Evolutionary conservation across 2,888 invertebrate genomes (phyloP).

Genomic region (Clepsis dumicolana): DNA sequence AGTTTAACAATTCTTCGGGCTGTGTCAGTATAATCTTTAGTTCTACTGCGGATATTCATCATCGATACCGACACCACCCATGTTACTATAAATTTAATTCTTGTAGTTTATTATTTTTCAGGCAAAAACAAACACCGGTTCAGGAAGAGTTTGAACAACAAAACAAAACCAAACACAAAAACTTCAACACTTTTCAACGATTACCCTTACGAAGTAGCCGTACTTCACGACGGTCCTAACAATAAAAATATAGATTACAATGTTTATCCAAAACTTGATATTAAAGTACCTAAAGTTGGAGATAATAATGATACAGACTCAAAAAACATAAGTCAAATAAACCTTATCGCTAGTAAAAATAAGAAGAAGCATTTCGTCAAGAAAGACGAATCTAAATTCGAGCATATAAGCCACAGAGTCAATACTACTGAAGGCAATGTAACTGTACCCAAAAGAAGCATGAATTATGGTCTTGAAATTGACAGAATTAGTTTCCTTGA

Average conservation of each 20-base stretch:
- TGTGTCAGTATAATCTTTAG: no score
- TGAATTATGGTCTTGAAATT: conserved; percentile 57
- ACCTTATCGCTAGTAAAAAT: background rate
- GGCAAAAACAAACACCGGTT: conserved; percentile 51
- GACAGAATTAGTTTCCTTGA: conserved; percentile 60
- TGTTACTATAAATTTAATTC: background rate
- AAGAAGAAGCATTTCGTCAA: background rate
- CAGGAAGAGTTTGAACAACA: conserved; percentile 56
- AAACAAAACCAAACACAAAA: conserved; percentile 53
- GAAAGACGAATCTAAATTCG: background rate
- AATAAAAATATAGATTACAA: conserved; percentile 44
- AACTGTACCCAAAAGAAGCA: conserved; percentile 60
- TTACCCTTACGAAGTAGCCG: conserved; percentile 69
- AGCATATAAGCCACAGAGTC: conserved; percentile 17
- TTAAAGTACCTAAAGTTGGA: background rate
- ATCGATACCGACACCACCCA: no score
- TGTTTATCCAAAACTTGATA: conserved; percentile 8
- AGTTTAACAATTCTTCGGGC: no score
- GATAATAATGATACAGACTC: conserved; percentile 10
- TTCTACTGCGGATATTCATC: no score
- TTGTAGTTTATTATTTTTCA: conserved; percentile 46
- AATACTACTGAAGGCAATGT: conserved; percentile 34
- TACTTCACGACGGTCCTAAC: conserved; percentile 56
- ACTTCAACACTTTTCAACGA: conserved; percentile 60
- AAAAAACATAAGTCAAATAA: conserved; percentile 30